Conservation (phyloP, 2,113 vertebrate species). For the Erpornis zantholeuca region DNA sequence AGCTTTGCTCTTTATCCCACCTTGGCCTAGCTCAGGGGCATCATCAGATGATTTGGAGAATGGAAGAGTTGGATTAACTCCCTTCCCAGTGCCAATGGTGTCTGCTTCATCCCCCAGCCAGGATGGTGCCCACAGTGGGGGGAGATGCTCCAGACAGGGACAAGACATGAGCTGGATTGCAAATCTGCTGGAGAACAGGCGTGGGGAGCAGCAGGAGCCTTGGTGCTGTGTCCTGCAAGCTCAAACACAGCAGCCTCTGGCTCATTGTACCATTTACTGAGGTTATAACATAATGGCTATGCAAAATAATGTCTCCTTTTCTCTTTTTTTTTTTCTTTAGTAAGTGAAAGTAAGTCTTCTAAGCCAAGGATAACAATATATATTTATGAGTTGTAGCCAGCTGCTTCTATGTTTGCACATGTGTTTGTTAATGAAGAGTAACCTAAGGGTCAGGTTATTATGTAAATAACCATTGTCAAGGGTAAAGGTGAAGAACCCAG, state of each 20-base stretch:
- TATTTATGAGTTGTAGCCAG: slow-evolving; percentile 72
- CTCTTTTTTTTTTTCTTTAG: neutral
- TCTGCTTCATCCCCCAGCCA: neutral
- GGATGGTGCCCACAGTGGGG: neutral
- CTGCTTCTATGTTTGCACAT: slow-evolving; percentile 74
- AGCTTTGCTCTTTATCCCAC: neutral
- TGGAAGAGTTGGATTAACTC: neutral
- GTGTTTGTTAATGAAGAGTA: slow-evolving; percentile 82
- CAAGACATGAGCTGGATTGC: neutral
- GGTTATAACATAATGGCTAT: slow-evolving; percentile 25
- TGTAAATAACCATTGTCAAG: slow-evolving; percentile 80
- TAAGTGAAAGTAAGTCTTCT: slow-evolving; percentile 61
- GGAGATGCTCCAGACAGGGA: neutral
- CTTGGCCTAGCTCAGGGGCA: neutral
- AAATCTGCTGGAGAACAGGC: neutral
- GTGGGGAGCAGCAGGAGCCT: neutral
- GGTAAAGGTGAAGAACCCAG: slow-evolving; percentile 77
- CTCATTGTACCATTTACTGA: neutral
- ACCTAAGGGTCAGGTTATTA: slow-evolving; percentile 83
- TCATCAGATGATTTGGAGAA: neutral
- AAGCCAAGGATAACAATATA: slow-evolving; percentile 68
- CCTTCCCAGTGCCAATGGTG: rapidly evolving
- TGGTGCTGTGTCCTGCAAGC: rapidly evolving
- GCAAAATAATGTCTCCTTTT: slow-evolving; percentile 24
- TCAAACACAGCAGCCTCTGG: neutral